These are phyloP conservation scores for Chelon auratus DNA, from an alignment of 2,797 vertebrate species.

Conservation along the genomic window DNA sequence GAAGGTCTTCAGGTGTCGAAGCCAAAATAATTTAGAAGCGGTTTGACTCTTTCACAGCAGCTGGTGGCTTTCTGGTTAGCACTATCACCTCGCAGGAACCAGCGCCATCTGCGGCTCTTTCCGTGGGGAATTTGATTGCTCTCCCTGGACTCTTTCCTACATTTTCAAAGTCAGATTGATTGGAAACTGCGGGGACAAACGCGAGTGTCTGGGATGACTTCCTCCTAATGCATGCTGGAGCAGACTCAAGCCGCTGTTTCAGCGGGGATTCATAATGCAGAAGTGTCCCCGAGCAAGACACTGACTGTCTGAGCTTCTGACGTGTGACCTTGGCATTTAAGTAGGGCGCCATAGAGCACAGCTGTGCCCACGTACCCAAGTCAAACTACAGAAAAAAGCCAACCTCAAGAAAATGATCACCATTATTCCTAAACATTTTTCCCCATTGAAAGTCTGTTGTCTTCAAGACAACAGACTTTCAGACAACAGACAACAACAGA, in stretches of 20 bases:
- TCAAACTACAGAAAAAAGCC: slow-evolving; percentile 8
- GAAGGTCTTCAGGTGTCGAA: slow-evolving; percentile 29
- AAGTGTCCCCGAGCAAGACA: slow-evolving; percentile 37
- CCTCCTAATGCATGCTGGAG: slow-evolving; percentile 48
- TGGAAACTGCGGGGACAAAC: slow-evolving; percentile 45
- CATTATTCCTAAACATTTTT: no score
- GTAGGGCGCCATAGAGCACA: slow-evolving; percentile 15
- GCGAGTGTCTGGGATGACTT: slow-evolving; percentile 33
- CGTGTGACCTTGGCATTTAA: slow-evolving; percentile 43
- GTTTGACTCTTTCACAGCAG: slow-evolving; percentile 52
- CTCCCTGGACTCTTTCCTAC: slow-evolving; percentile 40
- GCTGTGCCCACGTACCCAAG: slow-evolving; percentile 16
- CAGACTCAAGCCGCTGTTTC: slow-evolving; percentile 50
- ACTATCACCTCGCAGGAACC: slow-evolving; percentile 5
- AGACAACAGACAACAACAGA: no score
- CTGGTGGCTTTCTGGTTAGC: slow-evolving; percentile 37
- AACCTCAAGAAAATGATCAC: not conserved
- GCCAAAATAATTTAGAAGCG: slow-evolving; percentile 44
- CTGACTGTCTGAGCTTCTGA: slow-evolving; percentile 31
- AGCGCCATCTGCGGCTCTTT: slow-evolving; percentile 19
- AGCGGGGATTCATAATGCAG: slow-evolving; percentile 28
- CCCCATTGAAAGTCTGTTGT: no score
- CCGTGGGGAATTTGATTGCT: slow-evolving; percentile 59
- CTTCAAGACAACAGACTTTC: no score
- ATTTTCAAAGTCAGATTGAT: slow-evolving; percentile 64